Conservation (phyloP, 2,797 vertebrate genomes). For the Emys orbicularis region DNA sequence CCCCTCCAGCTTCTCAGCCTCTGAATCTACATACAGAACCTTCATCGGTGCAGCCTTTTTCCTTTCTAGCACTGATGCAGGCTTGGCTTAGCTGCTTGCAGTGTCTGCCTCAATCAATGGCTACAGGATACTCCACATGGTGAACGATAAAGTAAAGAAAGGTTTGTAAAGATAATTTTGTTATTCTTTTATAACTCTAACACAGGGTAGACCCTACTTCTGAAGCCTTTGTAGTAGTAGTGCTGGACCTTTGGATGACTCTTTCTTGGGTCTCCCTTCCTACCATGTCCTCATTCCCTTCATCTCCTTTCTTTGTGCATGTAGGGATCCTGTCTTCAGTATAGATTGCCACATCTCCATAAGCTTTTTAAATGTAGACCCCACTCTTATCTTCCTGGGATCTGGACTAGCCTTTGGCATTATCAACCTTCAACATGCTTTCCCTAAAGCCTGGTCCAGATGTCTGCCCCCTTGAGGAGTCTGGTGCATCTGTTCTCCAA, state of each 20-base stretch:
- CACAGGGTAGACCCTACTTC: background rate
- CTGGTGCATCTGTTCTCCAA: background rate
- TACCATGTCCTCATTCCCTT: background rate
- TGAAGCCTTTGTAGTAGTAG: background rate
- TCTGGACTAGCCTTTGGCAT: background rate
- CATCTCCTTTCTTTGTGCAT: background rate
- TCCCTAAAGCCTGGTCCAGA: background rate
- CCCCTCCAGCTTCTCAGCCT: background rate
- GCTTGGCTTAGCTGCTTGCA: background rate
- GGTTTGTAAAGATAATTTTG: background rate
- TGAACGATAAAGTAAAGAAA: too few species aligned
- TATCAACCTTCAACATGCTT: background rate
- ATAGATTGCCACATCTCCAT: background rate
- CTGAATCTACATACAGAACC: background rate
- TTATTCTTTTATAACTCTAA: background rate
- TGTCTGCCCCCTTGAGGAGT: conserved; percentile 20
- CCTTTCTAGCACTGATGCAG: background rate
- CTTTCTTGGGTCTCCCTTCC: background rate
- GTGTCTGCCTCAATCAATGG: background rate
- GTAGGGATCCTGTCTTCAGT: background rate
- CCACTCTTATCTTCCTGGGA: background rate
- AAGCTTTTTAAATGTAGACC: background rate
- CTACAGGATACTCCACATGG: background rate
- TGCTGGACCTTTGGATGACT: background rate
- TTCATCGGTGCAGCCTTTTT: background rate